phyloP scores from a whole-genome alignment of 2,113 vertebrate genomes.

The Sterrhoptilus dennistouni region DNA sequence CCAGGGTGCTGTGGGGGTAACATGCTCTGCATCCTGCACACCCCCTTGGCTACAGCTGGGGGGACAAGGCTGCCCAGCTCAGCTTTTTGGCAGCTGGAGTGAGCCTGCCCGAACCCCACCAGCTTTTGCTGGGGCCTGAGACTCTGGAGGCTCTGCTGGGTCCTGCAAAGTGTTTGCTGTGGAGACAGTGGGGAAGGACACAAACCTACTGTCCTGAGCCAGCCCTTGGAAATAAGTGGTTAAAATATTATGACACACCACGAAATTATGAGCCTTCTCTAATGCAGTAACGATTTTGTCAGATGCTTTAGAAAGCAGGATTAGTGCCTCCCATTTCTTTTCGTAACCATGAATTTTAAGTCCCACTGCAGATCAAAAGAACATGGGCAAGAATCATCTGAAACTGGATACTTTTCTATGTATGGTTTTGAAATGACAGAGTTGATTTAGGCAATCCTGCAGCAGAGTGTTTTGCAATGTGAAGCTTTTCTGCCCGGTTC shows the following conservation, averaged over 20 bases:
- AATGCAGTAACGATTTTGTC: background rate
- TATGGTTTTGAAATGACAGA: constrained; percentile 42
- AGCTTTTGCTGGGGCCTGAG: accelerated
- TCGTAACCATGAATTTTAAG: background rate
- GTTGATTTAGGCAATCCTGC: constrained; percentile 6
- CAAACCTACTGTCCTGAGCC: background rate
- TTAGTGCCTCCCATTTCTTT: constrained; percentile 28
- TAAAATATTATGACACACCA: background rate
- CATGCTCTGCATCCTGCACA: background rate
- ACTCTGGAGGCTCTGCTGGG: background rate
- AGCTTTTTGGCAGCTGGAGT: background rate
- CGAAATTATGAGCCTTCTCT: background rate
- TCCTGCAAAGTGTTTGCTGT: background rate
- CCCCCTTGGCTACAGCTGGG: accelerated
- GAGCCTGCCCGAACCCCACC: accelerated
- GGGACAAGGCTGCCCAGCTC: background rate
- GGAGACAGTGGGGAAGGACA: background rate
- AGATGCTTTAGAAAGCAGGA: background rate
- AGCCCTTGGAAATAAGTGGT: background rate
- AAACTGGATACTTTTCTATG: constrained; percentile 55
- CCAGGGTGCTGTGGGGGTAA: accelerated
- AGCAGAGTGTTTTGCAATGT: background rate
- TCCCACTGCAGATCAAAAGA: background rate
- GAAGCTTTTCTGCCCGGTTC: background rate
- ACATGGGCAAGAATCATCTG: background rate